Evolutionary conservation across 1,140 invertebrate genomes (phyloP).

Genomic region (Spodoptera litura): DNA sequence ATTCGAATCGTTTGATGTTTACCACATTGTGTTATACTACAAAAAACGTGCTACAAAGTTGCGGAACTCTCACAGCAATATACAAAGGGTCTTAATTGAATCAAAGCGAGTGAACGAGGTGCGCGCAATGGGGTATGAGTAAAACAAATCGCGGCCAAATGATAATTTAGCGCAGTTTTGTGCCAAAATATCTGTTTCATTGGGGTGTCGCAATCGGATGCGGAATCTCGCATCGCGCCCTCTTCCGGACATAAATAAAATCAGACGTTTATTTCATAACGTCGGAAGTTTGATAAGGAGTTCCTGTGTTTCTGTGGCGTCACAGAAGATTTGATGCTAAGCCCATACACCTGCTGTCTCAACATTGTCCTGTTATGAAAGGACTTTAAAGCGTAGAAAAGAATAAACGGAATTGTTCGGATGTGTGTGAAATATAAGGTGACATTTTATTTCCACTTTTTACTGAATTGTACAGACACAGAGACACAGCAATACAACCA

Average conservation of each 20-base stretch:
- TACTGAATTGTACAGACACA: too few relatives aligned
- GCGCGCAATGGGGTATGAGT: conserved; percentile 64
- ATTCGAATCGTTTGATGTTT: conserved; percentile 6
- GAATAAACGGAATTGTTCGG: conserved; percentile 4
- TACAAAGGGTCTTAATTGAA: conserved; percentile 55
- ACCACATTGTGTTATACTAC: conserved; percentile 21
- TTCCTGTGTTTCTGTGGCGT: conserved; percentile 54
- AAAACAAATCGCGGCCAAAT: conserved; percentile 72
- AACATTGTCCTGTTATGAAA: conserved; percentile 19
- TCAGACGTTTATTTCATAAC: conserved; percentile 77
- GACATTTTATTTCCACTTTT: too few relatives aligned
- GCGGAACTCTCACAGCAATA: conserved; percentile 43
- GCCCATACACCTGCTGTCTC: conserved; percentile 24
- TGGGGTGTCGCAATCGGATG: conserved; percentile 72
- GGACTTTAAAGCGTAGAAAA: conserved; percentile 1
- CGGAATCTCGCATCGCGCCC: conserved; percentile 69
- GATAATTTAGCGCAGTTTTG: conserved; percentile 69
- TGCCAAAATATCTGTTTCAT: conserved; percentile 68
- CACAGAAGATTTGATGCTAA: conserved; percentile 31
- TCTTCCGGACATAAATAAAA: conserved; percentile 79
- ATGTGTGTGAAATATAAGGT: neutral
- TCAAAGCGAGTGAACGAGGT: conserved; percentile 51
- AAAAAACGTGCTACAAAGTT: conserved; percentile 21
- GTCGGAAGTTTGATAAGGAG: conserved; percentile 75
- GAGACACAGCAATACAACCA: too few relatives aligned